Evolutionary conservation across 2,888 invertebrate genomes (phyloP).

Genomic region (Girardia tigrina): DNA sequence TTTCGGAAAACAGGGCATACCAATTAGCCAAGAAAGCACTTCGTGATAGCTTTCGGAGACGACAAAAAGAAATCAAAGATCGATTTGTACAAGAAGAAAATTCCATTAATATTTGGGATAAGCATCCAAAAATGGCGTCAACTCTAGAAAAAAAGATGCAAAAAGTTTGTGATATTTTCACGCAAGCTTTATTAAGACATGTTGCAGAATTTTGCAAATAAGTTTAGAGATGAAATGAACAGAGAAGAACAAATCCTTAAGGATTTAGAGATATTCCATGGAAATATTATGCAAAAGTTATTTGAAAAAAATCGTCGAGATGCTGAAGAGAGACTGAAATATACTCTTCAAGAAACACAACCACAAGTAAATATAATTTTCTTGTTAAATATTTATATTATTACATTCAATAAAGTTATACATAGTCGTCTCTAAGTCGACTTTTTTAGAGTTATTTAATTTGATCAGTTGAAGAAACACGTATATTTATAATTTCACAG

Average conservation of each 20-base stretch:
- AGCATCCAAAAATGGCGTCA: neutral
- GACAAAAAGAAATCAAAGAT: slow-evolving; percentile 2
- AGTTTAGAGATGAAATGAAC: neutral
- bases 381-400: no score
- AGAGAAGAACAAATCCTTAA: neutral
- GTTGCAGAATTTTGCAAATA: neutral
- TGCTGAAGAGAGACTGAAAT: neutral
- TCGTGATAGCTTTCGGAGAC: neutral
- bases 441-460: no score
- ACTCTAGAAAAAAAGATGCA: neutral
- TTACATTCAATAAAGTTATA: no score
- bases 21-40: neutral
- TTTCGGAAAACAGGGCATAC: neutral
- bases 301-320: slow-evolving; percentile 1
- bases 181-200: neutral
- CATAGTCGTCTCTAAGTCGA: no score
- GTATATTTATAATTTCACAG: no score
- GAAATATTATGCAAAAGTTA: neutral
- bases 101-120: neutral
- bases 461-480: no score
- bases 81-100: neutral
- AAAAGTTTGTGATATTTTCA: neutral
- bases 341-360: neutral
- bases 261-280: neutral
- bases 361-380: slow-evolving; percentile 54